Evolutionary conservation across 2,113 vertebrate genomes (phyloP).

Genomic region (Erythrocercus mccallii): DNA sequence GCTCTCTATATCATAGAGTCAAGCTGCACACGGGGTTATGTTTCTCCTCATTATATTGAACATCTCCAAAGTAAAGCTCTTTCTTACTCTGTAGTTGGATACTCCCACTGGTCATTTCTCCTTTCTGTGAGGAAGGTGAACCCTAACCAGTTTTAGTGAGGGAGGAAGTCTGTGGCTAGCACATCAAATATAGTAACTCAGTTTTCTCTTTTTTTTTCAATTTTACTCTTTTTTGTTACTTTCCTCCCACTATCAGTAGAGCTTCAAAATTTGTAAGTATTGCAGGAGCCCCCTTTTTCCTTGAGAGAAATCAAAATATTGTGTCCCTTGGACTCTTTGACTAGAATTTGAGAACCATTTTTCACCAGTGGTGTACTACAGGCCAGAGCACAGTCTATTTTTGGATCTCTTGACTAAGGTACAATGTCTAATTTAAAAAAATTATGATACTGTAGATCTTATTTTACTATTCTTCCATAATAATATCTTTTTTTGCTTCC

Average conservation of each 20-base stretch:
- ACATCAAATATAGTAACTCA: background rate
- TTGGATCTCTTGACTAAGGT: conserved; percentile 57
- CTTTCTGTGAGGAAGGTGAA: background rate
- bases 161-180: background rate
- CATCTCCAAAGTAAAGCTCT: background rate
- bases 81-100: conserved; percentile 14
- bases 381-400: conserved; percentile 38
- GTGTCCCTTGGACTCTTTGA: background rate
- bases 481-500: conserved; percentile 33
- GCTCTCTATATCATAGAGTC: background rate
- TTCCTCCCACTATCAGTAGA: background rate
- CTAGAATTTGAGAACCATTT: background rate
- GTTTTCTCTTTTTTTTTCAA: background rate
- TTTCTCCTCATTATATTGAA: background rate
- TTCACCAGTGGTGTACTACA: background rate
- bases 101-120: background rate
- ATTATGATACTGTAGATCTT: conserved; percentile 39
- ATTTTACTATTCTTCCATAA: conserved; percentile 35
- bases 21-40: background rate
- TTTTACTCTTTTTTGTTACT: background rate
- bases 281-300: background rate
- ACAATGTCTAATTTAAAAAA: conserved; percentile 51
- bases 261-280: background rate
- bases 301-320: conserved; percentile 11
- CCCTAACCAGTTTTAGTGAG: background rate